Percentiles rank a stretch among this genome's conserved stretches.
Conservation (phyloP, 2,888 invertebrate species). For the Torymus auratus region DNA sequence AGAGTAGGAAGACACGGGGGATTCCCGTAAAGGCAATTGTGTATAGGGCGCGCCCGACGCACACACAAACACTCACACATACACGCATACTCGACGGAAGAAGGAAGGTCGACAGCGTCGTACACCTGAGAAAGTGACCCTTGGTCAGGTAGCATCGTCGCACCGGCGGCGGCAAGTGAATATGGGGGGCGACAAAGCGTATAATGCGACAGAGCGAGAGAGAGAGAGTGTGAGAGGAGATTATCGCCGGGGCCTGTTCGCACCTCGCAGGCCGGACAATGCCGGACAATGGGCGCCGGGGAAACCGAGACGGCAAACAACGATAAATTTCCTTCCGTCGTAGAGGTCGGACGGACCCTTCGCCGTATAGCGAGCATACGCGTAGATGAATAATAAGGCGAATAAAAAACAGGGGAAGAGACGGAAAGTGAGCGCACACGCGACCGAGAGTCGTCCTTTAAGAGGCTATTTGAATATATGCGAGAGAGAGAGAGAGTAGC, state of each 20-base stretch:
- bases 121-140: conserved; percentile 74
- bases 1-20: conserved; percentile 16
- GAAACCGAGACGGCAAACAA: conserved; percentile 76
- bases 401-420: neutral
- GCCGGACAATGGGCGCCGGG: conserved; percentile 70
- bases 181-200: conserved; percentile 71
- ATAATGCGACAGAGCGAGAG: conserved; percentile 65
- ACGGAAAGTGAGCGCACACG: conserved; percentile 29
- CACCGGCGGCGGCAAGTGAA: conserved; percentile 3
- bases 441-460: conserved; percentile 36
- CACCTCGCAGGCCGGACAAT: conserved; percentile 70
- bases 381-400: conserved; percentile 42
- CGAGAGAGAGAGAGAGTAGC: conserved; percentile 41
- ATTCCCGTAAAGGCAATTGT: conserved; percentile 43
- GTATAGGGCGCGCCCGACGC: neutral
- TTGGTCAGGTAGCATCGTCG: conserved; percentile 74
- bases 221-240: too few species aligned
- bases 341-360: conserved; percentile 36
- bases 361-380: conserved; percentile 1
- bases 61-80: neutral
- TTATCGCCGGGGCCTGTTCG: too few species aligned
- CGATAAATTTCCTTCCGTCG: conserved; percentile 72
- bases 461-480: conserved; percentile 53
- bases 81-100: conserved; percentile 60
- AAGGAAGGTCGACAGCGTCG: conserved; percentile 65